phyloP scores from a whole-genome alignment of 1,140 invertebrate species.

The Vollenhovia emeryi region DNA sequence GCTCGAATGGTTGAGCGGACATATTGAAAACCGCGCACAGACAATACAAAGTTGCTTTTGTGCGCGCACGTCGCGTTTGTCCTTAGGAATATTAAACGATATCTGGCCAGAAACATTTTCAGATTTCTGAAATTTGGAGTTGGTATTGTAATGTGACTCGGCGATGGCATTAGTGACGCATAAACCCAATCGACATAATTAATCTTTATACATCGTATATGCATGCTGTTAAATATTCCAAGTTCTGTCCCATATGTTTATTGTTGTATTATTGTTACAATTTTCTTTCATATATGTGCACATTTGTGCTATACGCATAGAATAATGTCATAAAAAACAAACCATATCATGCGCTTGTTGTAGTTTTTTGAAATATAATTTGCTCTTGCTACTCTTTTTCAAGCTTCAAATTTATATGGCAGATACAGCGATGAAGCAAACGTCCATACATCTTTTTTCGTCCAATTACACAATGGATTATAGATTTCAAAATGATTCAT shows the following conservation, averaged over 20 bases:
- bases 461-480: slow-evolving; percentile 70
- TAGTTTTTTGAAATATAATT: neutral
- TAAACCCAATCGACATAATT: neutral
- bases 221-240: neutral
- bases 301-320: neutral
- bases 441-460: slow-evolving; percentile 57
- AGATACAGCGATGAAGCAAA: slow-evolving; percentile 67
- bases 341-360: neutral
- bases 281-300: neutral
- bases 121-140: slow-evolving; percentile 28
- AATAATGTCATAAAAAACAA: neutral
- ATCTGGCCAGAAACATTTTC: slow-evolving; percentile 16
- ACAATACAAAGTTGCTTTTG: slow-evolving; percentile 52
- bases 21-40: slow-evolving; percentile 60
- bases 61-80: neutral
- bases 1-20: slow-evolving; percentile 57
- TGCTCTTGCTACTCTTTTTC: neutral
- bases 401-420: slow-evolving; percentile 36
- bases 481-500: slow-evolving; percentile 49
- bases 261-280: neutral
- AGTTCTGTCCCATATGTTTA: neutral
- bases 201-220: neutral
- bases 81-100: slow-evolving; percentile 60
- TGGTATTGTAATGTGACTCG: neutral
- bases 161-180: neutral